Percentiles rank a stretch among this genome's conserved stretches.
Evolutionary conservation across 2,888 invertebrate species (phyloP).

Genomic region (Oscheius sp.): DNA sequence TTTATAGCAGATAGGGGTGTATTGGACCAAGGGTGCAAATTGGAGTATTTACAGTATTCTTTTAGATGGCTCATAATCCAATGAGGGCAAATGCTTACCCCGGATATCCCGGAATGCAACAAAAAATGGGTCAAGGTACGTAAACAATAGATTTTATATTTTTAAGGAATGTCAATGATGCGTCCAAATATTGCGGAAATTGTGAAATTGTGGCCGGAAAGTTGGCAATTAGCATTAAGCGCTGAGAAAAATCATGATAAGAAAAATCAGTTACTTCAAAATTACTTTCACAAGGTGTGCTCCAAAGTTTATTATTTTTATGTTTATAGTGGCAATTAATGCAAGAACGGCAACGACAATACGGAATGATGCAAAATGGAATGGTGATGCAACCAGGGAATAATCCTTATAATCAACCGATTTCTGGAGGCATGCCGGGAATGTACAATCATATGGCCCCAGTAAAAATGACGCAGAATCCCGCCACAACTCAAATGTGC

Average conservation of each 20-base stretch:
- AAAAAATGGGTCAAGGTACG: neutral
- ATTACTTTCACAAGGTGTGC: neutral
- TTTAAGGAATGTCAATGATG: neutral
- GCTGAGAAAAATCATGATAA: neutral
- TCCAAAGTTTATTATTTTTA: neutral
- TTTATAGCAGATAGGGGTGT: too few species aligned
- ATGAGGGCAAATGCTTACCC: neutral
- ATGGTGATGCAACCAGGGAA: neutral
- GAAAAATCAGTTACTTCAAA: neutral
- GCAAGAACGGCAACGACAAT: neutral
- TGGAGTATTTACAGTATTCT: too few species aligned
- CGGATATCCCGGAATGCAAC: slow-evolving; percentile 5
- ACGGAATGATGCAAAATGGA: slow-evolving; percentile 13
- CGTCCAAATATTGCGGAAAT: neutral
- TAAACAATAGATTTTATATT: neutral
- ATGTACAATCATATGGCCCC: neutral
- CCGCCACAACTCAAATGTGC: slow-evolving; percentile 12
- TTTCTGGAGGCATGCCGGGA: neutral
- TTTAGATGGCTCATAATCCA: slow-evolving; percentile 21
- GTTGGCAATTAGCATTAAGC: neutral
- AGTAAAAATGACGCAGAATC: neutral
- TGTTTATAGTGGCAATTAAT: neutral
- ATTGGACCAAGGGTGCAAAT: neutral
- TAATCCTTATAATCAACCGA: neutral
- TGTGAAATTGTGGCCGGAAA: neutral